A percentile compares a stretch with the other conserved stretches of the same genome.
Evolutionary conservation across 2,113 vertebrate species (phyloP).

Genomic region (Alosa alosa): DNA sequence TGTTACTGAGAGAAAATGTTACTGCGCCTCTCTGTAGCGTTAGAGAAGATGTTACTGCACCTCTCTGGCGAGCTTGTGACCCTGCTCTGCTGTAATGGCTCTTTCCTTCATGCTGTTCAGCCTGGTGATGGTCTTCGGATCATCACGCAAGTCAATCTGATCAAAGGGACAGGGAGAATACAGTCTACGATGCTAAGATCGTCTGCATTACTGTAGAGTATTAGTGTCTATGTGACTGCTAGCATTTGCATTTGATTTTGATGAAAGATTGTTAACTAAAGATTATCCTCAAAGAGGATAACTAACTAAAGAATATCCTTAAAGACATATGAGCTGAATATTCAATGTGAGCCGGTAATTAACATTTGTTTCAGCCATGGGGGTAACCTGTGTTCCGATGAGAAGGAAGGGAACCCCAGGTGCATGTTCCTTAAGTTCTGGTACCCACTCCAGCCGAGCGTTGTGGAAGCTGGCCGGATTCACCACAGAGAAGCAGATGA

Average conservation of each 20-base stretch:
- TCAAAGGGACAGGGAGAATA: not conserved
- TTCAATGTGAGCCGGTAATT: too few relatives aligned
- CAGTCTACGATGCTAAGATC: not conserved
- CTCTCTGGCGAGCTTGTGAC: constrained; percentile 95
- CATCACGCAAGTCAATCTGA: constrained; percentile 95
- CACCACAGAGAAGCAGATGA: constrained; percentile 3
- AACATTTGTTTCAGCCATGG: too few relatives aligned
- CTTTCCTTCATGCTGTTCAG: constrained; percentile 96
- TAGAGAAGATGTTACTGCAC: constrained; percentile 59
- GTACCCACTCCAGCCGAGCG: not conserved
- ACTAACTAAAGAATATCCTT: too few relatives aligned
- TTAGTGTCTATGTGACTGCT: not conserved
- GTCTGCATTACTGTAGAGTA: not conserved
- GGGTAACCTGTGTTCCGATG: not conserved
- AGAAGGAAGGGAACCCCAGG: not conserved
- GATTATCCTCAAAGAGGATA: not conserved
- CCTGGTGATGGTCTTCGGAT: constrained; percentile 94
- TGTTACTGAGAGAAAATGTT: too few relatives aligned
- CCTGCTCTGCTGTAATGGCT: constrained; percentile 86
- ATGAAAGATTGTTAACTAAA: not conserved
- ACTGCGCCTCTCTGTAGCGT: not conserved
- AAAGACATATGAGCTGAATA: too few relatives aligned
- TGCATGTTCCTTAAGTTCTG: not conserved
- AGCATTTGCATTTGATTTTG: not conserved
- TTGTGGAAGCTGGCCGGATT: constrained; percentile 9